Conservation (phyloP, 2,113 vertebrate genomes). For the Pollachius pollachius region DNA sequence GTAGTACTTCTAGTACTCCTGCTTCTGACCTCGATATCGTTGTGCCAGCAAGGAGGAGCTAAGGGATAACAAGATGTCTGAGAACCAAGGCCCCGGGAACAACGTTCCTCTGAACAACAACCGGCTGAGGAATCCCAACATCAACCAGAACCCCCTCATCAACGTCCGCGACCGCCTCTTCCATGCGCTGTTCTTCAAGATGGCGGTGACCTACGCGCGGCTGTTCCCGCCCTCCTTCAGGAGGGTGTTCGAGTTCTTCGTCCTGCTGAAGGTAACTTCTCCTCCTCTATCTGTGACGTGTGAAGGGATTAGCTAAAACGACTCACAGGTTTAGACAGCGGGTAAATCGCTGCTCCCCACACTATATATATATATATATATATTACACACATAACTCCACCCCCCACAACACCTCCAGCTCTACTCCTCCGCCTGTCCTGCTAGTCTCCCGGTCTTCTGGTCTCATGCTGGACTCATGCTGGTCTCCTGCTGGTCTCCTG, state of each 20-base stretch:
- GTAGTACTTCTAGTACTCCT: no score
- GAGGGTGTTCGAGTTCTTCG: conserved; percentile 94
- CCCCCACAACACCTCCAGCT: no score
- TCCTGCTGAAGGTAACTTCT: conserved; percentile 89
- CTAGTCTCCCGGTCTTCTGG: no score
- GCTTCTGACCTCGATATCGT: no score
- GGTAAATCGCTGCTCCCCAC: no score
- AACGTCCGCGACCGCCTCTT: conserved; percentile 96
- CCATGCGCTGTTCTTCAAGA: conserved; percentile 98
- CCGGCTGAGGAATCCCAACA: conserved; percentile 83
- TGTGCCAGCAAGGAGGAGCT: no score
- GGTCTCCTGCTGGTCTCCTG: background rate
- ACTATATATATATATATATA: no score
- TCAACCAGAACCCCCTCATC: conserved; percentile 96
- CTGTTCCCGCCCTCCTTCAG: conserved; percentile 95
- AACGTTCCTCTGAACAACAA: conserved; percentile 78
- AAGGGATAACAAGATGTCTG: conserved; percentile 75
- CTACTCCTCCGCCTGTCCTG: no score
- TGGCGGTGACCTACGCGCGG: conserved; percentile 97
- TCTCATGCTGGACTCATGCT: background rate
- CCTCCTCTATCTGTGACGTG: background rate
- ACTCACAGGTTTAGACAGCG: no score
- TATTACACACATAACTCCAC: no score
- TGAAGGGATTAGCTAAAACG: no score
- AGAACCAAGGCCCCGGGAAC: conserved; percentile 80